Base-by-base conservation (phyloP, 2,888 invertebrate genomes). In the Tricholauxania praeusta region DNA sequence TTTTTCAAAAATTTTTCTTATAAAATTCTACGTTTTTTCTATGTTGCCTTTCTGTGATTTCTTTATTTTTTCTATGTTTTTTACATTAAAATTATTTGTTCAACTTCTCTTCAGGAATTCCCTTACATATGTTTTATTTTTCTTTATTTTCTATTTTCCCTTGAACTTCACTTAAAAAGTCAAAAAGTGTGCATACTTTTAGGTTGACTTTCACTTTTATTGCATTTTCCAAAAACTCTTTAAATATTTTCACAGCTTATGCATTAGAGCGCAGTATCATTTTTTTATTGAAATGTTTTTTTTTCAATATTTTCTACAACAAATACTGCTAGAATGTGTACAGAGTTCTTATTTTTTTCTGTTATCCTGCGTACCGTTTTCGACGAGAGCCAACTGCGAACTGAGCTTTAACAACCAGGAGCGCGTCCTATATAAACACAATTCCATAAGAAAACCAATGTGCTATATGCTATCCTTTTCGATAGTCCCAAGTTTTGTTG, bases 331-430 rank as follows among this genome's bases (percentile, higher is more conserved):
- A 39, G 39, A 1, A 10, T 39, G 10, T 39, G 10, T 39, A 39
- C 7, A 39, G 10, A 39, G 39, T 39, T 39, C 39, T 10, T 39
- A n/a, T 39, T 2, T 49, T 64, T 72, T 66, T 72, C 77, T 75
- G 55, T 59, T 72, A 72, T 72, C 69, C 72, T 72, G 70, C 76
- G 80, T 78, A 84, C 83, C 80, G 80, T 79, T 81, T 76, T 79
- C 83, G 77, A 79, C 81, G 83, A 83, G 81, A 80, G 83, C 84
- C 84, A 82, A 83, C 80, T 82, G 82, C 82, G 82, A 82, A 83
- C 83, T 83, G 83, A 83, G 80, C 76, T 82, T 80, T 82, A 80
- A 80, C 80, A 79, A 78, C 80, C 80, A 52, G 53, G 28, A 72
- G 63, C 68, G 22, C 47, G 52, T 72, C 39, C 67, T 73, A 48